Evolutionary conservation across 1,140 invertebrate species (phyloP).

Genomic region (Plectus sambesii): DNA sequence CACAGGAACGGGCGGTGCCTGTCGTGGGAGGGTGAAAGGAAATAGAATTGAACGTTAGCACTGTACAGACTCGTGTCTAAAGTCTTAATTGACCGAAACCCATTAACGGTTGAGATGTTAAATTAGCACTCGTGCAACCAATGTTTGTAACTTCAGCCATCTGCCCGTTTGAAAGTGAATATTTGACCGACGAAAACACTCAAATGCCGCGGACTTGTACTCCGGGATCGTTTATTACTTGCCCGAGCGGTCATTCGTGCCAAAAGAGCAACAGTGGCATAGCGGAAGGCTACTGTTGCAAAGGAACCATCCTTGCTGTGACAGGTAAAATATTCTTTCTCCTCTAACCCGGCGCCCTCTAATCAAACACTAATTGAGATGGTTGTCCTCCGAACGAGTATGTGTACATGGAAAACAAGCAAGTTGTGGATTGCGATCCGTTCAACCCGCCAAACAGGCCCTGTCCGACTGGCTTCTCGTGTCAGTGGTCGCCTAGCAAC

Average conservation of each 20-base stretch:
- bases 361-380: conserved; percentile 10
- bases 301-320: conserved; percentile 29
- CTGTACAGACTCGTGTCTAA: conserved; percentile 35
- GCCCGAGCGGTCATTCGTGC: conserved; percentile 35
- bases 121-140: no score
- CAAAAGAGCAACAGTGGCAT: conserved; percentile 17
- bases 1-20: no score
- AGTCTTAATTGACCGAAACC: no score
- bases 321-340: conserved; percentile 12
- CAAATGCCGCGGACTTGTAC: conserved; percentile 41
- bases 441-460: conserved; percentile 34
- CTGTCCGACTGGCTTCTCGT: conserved; percentile 30
- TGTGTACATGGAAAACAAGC: conserved; percentile 28
- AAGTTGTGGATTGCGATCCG: conserved; percentile 37
- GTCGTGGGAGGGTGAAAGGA: no score
- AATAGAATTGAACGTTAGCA: no score
- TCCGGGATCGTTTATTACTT: conserved; percentile 35
- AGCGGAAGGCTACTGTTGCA: conserved; percentile 34
- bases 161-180: conserved; percentile 34
- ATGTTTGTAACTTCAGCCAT: no score
- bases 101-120: no score
- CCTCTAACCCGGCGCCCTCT: background rate
- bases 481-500: conserved; percentile 33
- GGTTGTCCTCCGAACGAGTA: conserved; percentile 32
- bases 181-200: conserved; percentile 38